Evolutionary conservation across 2,113 vertebrate species (phyloP).

Genomic region (Myotis yumanensis): DNA sequence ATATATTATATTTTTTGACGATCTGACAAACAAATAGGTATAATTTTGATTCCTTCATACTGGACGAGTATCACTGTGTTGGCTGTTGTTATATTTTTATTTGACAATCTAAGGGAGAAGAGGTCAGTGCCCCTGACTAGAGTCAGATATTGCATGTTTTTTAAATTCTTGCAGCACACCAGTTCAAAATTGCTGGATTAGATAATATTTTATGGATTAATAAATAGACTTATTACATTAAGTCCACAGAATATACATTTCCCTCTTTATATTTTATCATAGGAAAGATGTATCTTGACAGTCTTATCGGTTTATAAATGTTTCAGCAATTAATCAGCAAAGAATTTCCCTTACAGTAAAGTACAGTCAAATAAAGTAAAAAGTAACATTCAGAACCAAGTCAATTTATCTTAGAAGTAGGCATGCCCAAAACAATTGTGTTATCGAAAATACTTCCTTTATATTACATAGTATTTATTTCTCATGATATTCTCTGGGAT

Average conservation of each 20-base stretch:
- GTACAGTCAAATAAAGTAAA: neutral
- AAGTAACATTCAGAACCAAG: neutral
- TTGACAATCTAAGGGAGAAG: neutral
- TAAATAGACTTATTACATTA: neutral
- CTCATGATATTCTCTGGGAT: neutral
- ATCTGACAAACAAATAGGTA: neutral
- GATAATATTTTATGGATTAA: slow-evolving; percentile 41
- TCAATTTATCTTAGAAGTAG: neutral
- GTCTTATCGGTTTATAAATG: neutral
- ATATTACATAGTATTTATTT: slow-evolving; percentile 24
- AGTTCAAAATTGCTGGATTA: neutral
- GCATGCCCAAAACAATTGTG: neutral
- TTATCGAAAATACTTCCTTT: neutral
- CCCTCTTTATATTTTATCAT: neutral
- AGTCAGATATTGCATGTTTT: neutral
- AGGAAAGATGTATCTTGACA: slow-evolving; percentile 1
- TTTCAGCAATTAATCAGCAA: neutral
- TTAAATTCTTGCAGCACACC: neutral
- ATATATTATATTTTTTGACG: no score
- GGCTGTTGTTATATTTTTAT: neutral
- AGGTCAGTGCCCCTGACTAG: neutral
- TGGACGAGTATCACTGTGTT: neutral
- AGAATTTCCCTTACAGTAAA: neutral
- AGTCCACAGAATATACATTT: neutral
- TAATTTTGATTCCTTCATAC: neutral